Evolutionary conservation across 2,113 vertebrate species (phyloP).

Genomic region (Notiomystis cincta): DNA sequence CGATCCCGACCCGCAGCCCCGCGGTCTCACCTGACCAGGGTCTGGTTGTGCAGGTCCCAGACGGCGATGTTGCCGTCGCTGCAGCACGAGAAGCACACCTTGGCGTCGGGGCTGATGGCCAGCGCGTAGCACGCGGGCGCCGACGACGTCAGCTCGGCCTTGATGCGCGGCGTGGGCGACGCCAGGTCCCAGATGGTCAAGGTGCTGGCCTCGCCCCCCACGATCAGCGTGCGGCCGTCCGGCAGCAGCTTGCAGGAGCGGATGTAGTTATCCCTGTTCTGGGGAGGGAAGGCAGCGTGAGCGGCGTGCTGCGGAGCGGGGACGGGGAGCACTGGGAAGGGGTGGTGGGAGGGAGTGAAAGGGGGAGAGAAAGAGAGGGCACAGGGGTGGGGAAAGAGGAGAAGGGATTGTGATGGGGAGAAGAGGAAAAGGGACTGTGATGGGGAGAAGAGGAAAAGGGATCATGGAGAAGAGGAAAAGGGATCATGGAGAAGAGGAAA

Average conservation of each 20-base stretch:
- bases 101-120: slow-evolving; percentile 96
- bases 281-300: not conserved
- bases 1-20: too few relatives aligned
- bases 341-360: too few relatives aligned
- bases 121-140: slow-evolving; percentile 94
- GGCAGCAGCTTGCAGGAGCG: slow-evolving; percentile 96
- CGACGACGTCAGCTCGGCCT: slow-evolving; percentile 93
- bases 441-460: not conserved
- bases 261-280: slow-evolving; percentile 98
- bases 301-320: not conserved
- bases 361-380: too few relatives aligned
- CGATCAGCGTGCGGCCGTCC: slow-evolving; percentile 93
- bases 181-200: slow-evolving; percentile 98
- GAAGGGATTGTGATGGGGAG: not conserved
- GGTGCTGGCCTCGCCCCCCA: slow-evolving; percentile 93
- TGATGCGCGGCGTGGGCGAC: slow-evolving; percentile 91
- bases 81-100: slow-evolving; percentile 98
- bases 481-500: accelerated
- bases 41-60: slow-evolving; percentile 98
- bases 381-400: not conserved
- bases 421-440: not conserved
- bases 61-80: slow-evolving; percentile 95
- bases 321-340: accelerated
- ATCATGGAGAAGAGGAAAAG: too few relatives aligned
- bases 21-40: slow-evolving; percentile 92